Conservation (phyloP, 2,888 invertebrate genomes). For the Rambutsinella grinnellia region DNA sequence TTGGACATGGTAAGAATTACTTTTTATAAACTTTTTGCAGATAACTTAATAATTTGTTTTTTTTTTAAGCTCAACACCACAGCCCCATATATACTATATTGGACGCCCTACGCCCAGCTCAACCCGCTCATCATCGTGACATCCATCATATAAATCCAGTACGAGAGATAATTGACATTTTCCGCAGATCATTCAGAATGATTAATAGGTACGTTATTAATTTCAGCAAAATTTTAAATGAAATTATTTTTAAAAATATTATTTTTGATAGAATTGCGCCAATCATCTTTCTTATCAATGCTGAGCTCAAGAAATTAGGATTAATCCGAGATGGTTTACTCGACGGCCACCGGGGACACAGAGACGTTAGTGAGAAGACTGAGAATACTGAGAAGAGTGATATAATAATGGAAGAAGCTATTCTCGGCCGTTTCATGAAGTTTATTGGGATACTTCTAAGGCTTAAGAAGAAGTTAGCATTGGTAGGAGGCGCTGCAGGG, state of each 20-base stretch:
- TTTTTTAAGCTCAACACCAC: too few species aligned
- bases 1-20: too few species aligned
- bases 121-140: not conserved
- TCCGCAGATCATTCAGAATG: not conserved
- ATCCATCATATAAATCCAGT: not conserved
- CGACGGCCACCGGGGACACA: not conserved
- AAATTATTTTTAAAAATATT: too few species aligned
- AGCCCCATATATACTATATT: too few species aligned
- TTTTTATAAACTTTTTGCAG: too few species aligned
- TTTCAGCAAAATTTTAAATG: too few species aligned
- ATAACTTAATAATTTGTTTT: too few species aligned
- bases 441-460: not conserved
- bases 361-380: too few species aligned
- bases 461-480: not conserved
- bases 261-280: too few species aligned
- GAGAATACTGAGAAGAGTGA: not conserved
- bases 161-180: not conserved
- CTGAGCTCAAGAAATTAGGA: not conserved
- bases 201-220: not conserved
- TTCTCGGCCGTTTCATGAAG: not conserved
- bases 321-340: not conserved
- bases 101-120: not conserved
- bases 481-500: not conserved
- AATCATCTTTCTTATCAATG: not conserved
- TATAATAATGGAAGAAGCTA: not conserved